These are phyloP conservation scores for Drosophila prostipennis DNA, from an alignment of 2,888 invertebrate species.

Conservation along the genomic window DNA sequence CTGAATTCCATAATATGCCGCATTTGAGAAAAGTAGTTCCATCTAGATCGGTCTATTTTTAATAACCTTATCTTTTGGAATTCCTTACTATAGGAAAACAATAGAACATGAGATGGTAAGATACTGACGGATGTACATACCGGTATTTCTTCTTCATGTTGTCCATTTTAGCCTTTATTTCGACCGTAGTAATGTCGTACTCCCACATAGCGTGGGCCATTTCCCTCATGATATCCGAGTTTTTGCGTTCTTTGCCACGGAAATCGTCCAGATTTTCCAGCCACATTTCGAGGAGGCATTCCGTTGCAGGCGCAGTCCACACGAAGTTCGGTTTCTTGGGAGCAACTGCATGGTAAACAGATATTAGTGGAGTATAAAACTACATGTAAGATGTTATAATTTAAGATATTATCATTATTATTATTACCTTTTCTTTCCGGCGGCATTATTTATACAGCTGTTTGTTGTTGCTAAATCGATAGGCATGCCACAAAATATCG, in stretches of 20 bases:
- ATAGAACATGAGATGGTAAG: too few species aligned
- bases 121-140: neutral
- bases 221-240: slow-evolving; percentile 1
- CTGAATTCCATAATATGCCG: neutral
- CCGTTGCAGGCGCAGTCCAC: slow-evolving; percentile 13
- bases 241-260: neutral
- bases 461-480: too few species aligned
- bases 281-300: slow-evolving; percentile 11
- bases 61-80: neutral
- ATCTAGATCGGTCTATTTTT: neutral
- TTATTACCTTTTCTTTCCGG: too few species aligned
- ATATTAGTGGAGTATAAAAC: neutral
- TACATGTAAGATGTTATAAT: too few species aligned
- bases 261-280: neutral
- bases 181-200: neutral
- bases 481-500: too few species aligned
- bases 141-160: slow-evolving; percentile 16
- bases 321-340: neutral
- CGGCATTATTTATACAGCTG: too few species aligned
- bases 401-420: too few species aligned
- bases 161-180: slow-evolving; percentile 20
- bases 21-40: slow-evolving; percentile 1
- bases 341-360: neutral
- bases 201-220: neutral
- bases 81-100: neutral